Evolutionary conservation across 2,113 vertebrate genomes (phyloP), one percentile per base, ranked within the genome.

Genomic region (Sorex araneus): DNA sequence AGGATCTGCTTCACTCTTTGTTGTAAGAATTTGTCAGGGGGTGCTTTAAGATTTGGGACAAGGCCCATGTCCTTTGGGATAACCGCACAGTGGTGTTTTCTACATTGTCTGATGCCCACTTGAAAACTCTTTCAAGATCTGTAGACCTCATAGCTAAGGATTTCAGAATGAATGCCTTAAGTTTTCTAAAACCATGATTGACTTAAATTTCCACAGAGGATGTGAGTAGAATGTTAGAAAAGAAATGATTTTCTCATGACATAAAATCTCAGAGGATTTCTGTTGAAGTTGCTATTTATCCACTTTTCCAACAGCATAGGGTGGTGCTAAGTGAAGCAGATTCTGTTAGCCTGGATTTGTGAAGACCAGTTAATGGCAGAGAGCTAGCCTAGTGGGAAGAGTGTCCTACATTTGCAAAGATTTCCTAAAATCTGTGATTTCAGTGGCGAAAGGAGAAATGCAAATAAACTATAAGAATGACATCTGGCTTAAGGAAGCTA

Each of bases 331-430:
- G 32, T 0, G 2, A 27, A 80, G 67, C 45, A 34, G 30, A 36
- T 93, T 92, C 25, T 82, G 11, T 92, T 54, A 91, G 32, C 45
- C 40, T 13, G 87, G 28, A 28, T 79, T 91, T 80, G 64, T 93
- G 74, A 94, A 70, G 30, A 40, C 66, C 10, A 74, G 83, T 36
- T 84, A 74, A n/a, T 0, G 40, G 27, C 45, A 57, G 67, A 80
- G 30, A 45, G 27, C 10, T 84, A 54, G 13, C 45, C 2, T 73
- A 21, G 70, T 11, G 15, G 34, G 25, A 73, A 40, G 54, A 45
- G 27, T 43, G 15, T 85, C 18, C 81, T 50, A 63, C 32, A 45
- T 84, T 84, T 74, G 70, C 3, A 45, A 66, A 76, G 40, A 34
- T 87, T 27, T 47, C 57, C 57, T 81, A n/a, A 76, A 36, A 84